phyloP scores from a whole-genome alignment of 1,140 invertebrate genomes.

The Papilio aristodemus region DNA sequence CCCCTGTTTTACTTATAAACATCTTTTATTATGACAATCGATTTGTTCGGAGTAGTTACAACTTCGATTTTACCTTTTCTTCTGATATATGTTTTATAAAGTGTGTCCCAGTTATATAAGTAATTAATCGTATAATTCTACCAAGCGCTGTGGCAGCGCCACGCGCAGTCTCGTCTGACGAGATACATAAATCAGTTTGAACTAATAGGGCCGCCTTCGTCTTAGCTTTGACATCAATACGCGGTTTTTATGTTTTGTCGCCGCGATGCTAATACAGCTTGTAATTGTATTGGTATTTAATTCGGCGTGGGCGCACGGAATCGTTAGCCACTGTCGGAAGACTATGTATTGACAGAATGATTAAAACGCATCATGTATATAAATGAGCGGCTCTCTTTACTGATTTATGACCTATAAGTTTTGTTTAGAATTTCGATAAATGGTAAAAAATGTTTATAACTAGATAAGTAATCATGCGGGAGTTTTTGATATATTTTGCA shows the following conservation, averaged over 20 bases:
- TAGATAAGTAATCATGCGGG: neutral
- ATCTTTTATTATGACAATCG: conserved; percentile 30
- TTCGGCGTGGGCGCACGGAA: conserved; percentile 57
- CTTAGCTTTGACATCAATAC: conserved; percentile 35
- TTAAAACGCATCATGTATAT: conserved; percentile 13
- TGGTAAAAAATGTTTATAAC: neutral
- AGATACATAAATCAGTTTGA: conserved; percentile 54
- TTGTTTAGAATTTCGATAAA: neutral
- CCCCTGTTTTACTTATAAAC: conserved; percentile 26
- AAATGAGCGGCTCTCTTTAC: conserved; percentile 2
- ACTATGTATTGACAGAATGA: conserved; percentile 26
- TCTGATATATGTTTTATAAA: neutral
- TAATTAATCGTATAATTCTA: too few species aligned
- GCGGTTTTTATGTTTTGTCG: conserved; percentile 37
- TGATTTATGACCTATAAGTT: neutral
- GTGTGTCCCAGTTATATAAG: too few species aligned
- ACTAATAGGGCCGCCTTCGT: conserved; percentile 48
- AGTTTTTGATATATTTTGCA: too few species aligned
- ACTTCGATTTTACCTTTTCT: neutral
- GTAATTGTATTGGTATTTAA: conserved; percentile 60
- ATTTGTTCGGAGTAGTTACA: conserved; percentile 26
- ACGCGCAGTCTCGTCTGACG: conserved; percentile 19
- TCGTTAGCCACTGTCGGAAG: conserved; percentile 59
- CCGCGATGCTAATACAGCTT: conserved; percentile 45
- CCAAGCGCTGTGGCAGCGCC: neutral